Percentiles rank a stretch among this genome's conserved stretches.
Evolutionary conservation across 2,113 vertebrate genomes (phyloP).

Genomic region (Callorhinus ursinus): DNA sequence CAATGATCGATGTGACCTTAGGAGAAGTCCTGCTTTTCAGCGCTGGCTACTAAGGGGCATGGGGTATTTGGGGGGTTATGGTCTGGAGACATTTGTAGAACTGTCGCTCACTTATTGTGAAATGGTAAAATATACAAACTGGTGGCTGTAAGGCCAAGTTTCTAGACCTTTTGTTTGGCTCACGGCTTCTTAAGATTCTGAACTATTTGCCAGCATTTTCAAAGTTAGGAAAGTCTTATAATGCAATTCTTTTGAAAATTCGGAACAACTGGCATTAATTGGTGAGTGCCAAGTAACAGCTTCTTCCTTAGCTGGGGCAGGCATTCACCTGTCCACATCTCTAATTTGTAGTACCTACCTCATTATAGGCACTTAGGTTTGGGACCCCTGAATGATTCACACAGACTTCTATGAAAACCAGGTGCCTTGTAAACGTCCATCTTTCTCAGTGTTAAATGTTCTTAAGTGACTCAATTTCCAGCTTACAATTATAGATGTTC

Average conservation of each 20-base stretch:
- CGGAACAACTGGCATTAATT: background rate
- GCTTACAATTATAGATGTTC: background rate
- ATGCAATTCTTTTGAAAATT: conserved; percentile 19
- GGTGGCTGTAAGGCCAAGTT: background rate
- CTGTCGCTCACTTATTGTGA: background rate
- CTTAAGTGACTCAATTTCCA: conserved; percentile 19
- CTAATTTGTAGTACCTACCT: background rate
- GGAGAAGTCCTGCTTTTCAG: background rate
- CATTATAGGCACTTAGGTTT: background rate
- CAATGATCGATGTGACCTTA: background rate
- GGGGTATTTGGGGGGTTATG: background rate
- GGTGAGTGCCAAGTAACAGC: background rate
- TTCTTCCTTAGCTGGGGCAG: background rate
- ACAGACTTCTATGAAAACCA: background rate
- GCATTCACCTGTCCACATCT: background rate
- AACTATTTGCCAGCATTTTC: background rate
- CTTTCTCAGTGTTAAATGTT: background rate
- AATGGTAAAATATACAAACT: background rate
- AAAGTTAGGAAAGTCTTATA: conserved; percentile 4
- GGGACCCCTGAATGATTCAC: background rate
- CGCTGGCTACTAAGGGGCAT: background rate
- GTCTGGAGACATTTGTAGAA: background rate
- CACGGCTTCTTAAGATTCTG: background rate
- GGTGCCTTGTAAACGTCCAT: background rate
- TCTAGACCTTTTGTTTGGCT: background rate